Evolutionary conservation across 2,797 vertebrate species (phyloP), one percentile per base, ranked within the genome.

Genomic region (Luscinia luscinia): DNA sequence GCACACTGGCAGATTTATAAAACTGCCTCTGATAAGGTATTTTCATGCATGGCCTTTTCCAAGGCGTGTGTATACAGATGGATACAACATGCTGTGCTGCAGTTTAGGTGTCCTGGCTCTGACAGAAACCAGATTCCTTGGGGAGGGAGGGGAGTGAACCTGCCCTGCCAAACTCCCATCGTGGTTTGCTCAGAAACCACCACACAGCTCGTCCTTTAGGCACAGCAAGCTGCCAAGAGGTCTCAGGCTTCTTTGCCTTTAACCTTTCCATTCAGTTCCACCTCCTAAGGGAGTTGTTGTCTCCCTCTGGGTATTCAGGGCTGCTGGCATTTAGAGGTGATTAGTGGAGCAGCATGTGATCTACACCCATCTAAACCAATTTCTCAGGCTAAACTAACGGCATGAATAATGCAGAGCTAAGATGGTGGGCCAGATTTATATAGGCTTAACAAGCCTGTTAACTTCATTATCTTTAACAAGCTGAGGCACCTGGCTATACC

Each of bases 11-110:
- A 94, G 83, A 89, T 89, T 89, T 80, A 84, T 84, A 94, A 61
- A 94, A 76, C 52, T 68, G 83, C 57, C 61, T 86, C 89, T 88
- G 85, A 94, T 63, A 67, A 80, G 69, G 84, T 62, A 84, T 87
- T 89, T 93, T 82, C 3, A 7, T 64, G 89, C 77, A 49, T 1
- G 8, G 68, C 43, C 77, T 86, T 86, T 88, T 93, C 63, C 80
- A 73, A 84, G 70, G 69, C 0, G 0, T 58, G 28, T 7, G 12
- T 1, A 2, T 77, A 72, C 77, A 91, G 86, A 87, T 78, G 93
- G 78, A 62, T 41, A 51, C 73, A 62, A 57, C 38, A 40, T 43
- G 67, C 67, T 69, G 73, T 21, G 66, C 5, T 78, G 63, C 64
- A 88, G 43, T 75, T 81, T 32, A 89, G 85, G 94, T 74, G 59